Evolutionary conservation across 1,140 invertebrate species (phyloP), one percentile per base, ranked within the genome.

Genomic region (Drosophila biarmipes): DNA sequence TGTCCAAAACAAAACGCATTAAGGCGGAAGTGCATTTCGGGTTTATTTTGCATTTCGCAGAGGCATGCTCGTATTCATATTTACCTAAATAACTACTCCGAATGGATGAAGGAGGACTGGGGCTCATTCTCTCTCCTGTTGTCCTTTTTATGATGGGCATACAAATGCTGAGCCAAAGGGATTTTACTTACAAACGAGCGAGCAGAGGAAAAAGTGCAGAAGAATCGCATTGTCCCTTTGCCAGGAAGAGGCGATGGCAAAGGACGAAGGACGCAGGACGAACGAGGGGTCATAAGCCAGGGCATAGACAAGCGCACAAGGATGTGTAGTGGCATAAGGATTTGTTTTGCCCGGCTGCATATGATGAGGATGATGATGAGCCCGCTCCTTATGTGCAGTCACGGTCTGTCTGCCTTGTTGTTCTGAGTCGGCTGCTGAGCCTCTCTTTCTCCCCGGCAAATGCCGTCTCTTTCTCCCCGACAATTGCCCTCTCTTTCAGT

Each of bases 161-260:
- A 72, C 77, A 57, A 78, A 82, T 79, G 67, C 68, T 84, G 80
- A 66, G 69, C 80, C 67, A 84, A 84, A 82, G 68, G 72, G 82
- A 81, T 69, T 84, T 84, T 85, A 58, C 80, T 84, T 84, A 85
- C 80, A 85, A 84, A 76, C 80, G 80, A 84, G 80, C 80, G 71
- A 84, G 80, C 76, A 71, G 59, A 67, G 76, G 61, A 84, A 84
- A 84, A 84, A 80, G 80, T 79, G 80, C 76, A 56, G 80, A 84
- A 84, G 75, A 84, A 84, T 85, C 73, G 80, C 80, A 84, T 84
- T 84, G 80, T 84, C 73, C 29, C 21, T 53, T 55, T 58, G 58
- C 27, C 12, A 46, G 45, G 38, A 34, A 14, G 10, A 19, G 12
- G 10, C 19, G n/a, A 12, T 21, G n/a, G 27, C 38, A 19, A 12